Conservation (phyloP, 1,140 invertebrate species). For the Rhynchophorus ferrugineus region DNA sequence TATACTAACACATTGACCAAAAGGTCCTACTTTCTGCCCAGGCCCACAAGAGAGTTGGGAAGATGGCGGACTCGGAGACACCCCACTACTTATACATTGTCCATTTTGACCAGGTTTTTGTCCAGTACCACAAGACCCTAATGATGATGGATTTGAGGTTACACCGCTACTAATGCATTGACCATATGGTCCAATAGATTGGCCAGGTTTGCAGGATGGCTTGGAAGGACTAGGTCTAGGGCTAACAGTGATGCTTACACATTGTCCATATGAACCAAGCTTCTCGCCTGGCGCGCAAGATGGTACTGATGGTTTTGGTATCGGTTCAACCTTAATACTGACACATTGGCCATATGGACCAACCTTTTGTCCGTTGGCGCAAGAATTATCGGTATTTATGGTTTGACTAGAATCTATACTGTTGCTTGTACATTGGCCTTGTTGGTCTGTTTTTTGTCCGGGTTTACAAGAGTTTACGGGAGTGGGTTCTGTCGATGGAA, state of each 20-base stretch:
- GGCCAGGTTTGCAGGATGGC: neutral
- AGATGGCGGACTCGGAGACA: too few species aligned
- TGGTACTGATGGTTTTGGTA: neutral
- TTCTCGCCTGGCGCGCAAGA: neutral
- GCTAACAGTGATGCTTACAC: neutral
- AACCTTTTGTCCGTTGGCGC: neutral
- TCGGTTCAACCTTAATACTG: neutral
- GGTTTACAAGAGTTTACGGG: neutral
- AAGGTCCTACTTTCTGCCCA: neutral
- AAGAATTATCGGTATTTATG: neutral
- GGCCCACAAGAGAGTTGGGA: neutral
- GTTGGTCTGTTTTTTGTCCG: neutral
- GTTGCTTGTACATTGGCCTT: neutral
- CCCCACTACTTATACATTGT: too few species aligned
- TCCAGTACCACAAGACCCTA: too few species aligned
- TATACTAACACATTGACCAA: neutral
- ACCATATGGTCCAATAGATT: neutral
- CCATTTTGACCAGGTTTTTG: too few species aligned
- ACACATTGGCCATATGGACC: neutral
- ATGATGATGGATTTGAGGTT: too few species aligned
- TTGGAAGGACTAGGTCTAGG: neutral
- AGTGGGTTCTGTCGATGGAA: neutral
- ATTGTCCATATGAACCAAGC: neutral
- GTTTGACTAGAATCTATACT: neutral
- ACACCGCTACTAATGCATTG: too few species aligned